Percentiles rank a stretch among this genome's conserved stretches.
Evolutionary conservation across 1,140 invertebrate genomes (phyloP).

Genomic region (Diachasmimorpha longicaudata): DNA sequence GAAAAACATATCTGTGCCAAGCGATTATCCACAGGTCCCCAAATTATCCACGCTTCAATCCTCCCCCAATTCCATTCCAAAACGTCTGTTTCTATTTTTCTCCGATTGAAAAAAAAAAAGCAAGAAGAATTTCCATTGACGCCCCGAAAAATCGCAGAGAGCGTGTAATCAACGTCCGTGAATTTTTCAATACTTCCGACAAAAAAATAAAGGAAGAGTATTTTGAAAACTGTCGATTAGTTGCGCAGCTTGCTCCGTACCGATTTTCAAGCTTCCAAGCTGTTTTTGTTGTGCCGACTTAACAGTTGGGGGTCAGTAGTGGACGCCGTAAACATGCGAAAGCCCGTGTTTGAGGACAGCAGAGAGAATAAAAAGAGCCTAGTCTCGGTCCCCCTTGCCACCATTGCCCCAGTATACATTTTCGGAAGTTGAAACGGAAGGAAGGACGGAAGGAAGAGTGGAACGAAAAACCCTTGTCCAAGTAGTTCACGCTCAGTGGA

Average conservation of each 20-base stretch:
- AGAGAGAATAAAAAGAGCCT: neutral
- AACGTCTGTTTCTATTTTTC: neutral
- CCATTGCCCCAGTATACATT: neutral
- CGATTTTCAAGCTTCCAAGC: neutral
- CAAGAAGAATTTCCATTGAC: neutral
- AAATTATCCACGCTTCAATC: constrained; percentile 9
- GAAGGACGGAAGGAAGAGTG: constrained; percentile 1
- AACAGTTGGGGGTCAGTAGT: neutral
- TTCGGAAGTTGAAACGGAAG: neutral
- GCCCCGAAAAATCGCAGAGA: neutral
- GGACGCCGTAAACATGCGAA: neutral
- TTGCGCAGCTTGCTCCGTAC: neutral
- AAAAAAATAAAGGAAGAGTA: neutral
- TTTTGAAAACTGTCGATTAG: constrained; percentile 15
- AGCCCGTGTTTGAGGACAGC: neutral
- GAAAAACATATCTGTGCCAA: neutral
- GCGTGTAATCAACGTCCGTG: constrained; percentile 11
- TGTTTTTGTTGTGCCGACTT: constrained; percentile 12
- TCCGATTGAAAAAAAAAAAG: neutral
- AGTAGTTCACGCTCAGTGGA: constrained; percentile 1
- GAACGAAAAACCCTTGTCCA: neutral
- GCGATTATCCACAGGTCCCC: constrained; percentile 16
- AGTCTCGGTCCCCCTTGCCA: neutral
- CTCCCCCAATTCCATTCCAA: neutral
- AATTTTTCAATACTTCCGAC: neutral